These are phyloP conservation scores for Sarcophaga variegata DNA, from an alignment of 2,888 invertebrate species.

Conservation along the genomic window DNA sequence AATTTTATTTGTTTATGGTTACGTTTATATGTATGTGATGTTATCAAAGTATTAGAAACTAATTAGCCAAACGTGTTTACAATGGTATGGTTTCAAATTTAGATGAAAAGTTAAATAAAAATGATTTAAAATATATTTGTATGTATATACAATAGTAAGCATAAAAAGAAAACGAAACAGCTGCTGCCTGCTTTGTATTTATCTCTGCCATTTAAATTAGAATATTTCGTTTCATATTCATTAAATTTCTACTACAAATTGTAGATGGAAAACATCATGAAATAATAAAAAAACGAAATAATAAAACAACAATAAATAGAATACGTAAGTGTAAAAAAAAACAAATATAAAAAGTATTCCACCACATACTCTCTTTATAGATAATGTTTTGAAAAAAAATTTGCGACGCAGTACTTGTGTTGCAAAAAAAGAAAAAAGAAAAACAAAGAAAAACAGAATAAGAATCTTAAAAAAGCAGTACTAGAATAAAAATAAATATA, in stretches of 20 bases:
- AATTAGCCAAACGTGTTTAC: too few species aligned
- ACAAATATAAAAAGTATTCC: neutral
- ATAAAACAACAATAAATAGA: conserved; percentile 23
- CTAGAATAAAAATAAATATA: conserved; percentile 17
- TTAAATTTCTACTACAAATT: conserved; percentile 10
- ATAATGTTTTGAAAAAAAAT: conserved; percentile 4
- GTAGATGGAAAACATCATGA: neutral
- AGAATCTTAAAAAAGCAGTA: neutral
- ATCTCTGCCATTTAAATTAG: neutral
- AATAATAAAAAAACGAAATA: neutral
- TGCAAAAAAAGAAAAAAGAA: conserved; percentile 13
- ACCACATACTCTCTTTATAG: too few species aligned
- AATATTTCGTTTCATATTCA: conserved; percentile 50
- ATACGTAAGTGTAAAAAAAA: conserved; percentile 29
- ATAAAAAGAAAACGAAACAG: neutral
- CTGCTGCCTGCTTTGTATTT: neutral
- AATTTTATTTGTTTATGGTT: too few species aligned
- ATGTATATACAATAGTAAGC: neutral
- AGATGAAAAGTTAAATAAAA: too few species aligned
- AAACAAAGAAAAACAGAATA: too few species aligned
- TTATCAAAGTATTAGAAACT: too few species aligned
- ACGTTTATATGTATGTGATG: too few species aligned
- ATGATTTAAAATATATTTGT: too few species aligned
- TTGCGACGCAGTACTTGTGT: conserved; percentile 53
- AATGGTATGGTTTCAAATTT: too few species aligned